Evolutionary conservation across 2,888 invertebrate species (phyloP).

Genomic region (Tromatobia lineatoria): DNA sequence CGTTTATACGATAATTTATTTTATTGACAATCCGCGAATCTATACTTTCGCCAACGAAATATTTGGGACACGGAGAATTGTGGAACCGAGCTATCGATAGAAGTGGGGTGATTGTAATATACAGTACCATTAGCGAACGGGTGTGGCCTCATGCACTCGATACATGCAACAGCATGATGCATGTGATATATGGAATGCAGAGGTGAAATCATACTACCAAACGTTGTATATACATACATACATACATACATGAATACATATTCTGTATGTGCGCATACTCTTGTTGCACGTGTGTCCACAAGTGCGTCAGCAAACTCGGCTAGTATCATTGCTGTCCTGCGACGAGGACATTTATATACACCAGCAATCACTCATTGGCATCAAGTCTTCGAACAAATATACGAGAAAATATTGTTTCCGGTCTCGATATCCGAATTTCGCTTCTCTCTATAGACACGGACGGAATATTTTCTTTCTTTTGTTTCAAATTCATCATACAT

Average conservation of each 20-base stretch:
- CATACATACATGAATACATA: conserved; percentile 11
- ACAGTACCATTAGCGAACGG: background rate
- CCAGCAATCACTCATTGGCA: conserved; percentile 34
- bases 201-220: conserved; percentile 22
- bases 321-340: conserved; percentile 12
- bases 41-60: conserved; percentile 25
- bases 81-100: conserved; percentile 6
- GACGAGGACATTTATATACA: conserved; percentile 33
- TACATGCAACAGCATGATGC: conserved; percentile 18
- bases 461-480: background rate
- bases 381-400: conserved; percentile 45
- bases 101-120: conserved; percentile 21
- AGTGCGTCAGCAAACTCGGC: conserved; percentile 27
- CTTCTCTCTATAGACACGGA: background rate
- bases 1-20: conserved; percentile 34
- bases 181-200: conserved; percentile 6
- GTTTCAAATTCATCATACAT: conserved; percentile 13
- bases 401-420: conserved; percentile 47
- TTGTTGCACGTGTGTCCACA: conserved; percentile 1
- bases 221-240: background rate
- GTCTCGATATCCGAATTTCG: conserved; percentile 29
- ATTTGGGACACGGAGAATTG: conserved; percentile 22
- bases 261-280: background rate
- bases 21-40: conserved; percentile 4
- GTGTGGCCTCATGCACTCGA: background rate